Evolutionary conservation across 2,888 invertebrate species (phyloP).

Genomic region (Drosophila rellima): DNA sequence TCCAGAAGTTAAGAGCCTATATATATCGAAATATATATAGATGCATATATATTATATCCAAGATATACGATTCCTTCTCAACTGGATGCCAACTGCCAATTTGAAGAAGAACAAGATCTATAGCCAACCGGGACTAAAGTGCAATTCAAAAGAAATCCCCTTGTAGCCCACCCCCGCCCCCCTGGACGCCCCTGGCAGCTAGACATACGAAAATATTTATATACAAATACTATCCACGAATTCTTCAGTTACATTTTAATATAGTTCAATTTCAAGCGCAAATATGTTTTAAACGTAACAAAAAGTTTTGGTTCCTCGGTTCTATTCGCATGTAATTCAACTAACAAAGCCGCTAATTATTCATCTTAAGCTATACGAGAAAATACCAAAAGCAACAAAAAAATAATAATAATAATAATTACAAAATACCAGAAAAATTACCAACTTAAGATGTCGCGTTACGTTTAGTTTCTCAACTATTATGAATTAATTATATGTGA

Average conservation of each 20-base stretch:
- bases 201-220: conserved; percentile 2
- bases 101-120: background rate
- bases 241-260: conserved; percentile 26
- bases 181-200: background rate
- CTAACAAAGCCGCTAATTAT: conserved; percentile 25
- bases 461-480: conserved; percentile 46
- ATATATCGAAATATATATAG: conserved; percentile 8
- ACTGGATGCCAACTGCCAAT: conserved; percentile 11
- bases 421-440: conserved; percentile 1
- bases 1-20: background rate
- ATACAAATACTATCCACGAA: conserved; percentile 22
- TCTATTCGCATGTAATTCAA: conserved; percentile 47
- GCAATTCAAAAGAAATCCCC: conserved; percentile 36
- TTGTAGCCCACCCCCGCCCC: background rate
- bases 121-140: conserved; percentile 46
- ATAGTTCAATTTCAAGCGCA: conserved; percentile 58
- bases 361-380: conserved; percentile 21
- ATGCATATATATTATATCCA: conserved; percentile 28
- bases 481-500: conserved; percentile 30
- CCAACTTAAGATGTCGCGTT: conserved; percentile 20
- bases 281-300: conserved; percentile 53
- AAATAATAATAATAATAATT: background rate
- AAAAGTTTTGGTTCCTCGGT: conserved; percentile 57
- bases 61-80: conserved; percentile 28
- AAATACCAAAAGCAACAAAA: conserved; percentile 5